Evolutionary conservation across 1,140 invertebrate genomes (phyloP).

Genomic region (Drosophila biarmipes): DNA sequence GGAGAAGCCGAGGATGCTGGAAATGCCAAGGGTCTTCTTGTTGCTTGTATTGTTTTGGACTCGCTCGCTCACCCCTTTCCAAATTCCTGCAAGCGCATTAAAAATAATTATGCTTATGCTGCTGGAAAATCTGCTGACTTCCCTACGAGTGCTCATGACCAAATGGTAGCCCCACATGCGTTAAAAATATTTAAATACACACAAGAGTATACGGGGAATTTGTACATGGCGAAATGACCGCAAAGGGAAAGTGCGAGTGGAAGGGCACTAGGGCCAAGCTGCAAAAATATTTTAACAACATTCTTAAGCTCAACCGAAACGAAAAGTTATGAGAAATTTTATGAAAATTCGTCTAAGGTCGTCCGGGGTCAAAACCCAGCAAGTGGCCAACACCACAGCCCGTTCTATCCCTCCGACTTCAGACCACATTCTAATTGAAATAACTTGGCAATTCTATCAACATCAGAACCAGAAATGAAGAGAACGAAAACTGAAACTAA

Average conservation of each 20-base stretch:
- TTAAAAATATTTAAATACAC: slow-evolving; percentile 11
- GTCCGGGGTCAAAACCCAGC: slow-evolving; percentile 10
- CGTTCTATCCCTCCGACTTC: neutral
- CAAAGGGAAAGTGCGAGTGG: slow-evolving; percentile 25
- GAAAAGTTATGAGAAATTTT: slow-evolving; percentile 62
- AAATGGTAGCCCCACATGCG: slow-evolving; percentile 14
- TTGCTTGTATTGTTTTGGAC: slow-evolving; percentile 30
- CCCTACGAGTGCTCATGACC: slow-evolving; percentile 36
- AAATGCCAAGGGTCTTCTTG: slow-evolving; percentile 30
- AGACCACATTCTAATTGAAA: slow-evolving; percentile 65
- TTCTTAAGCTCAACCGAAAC: slow-evolving; percentile 62
- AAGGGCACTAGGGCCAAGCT: slow-evolving; percentile 8
- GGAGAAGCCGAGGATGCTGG: slow-evolving; percentile 31
- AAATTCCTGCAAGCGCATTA: slow-evolving; percentile 65
- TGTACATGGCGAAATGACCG: slow-evolving; percentile 16
- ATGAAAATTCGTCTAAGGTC: slow-evolving; percentile 48
- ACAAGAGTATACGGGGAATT: neutral
- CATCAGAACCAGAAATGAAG: slow-evolving; percentile 5
- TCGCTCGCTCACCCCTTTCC: slow-evolving; percentile 13
- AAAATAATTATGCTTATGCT: slow-evolving; percentile 78
- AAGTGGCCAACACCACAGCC: slow-evolving; percentile 1
- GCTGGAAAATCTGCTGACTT: slow-evolving; percentile 65
- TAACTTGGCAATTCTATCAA: slow-evolving; percentile 54
- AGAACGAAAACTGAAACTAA: neutral
- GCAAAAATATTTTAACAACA: slow-evolving; percentile 54